phyloP scores from a whole-genome alignment of 2,888 invertebrate genomes.

The Pseudococcus viburni region DNA sequence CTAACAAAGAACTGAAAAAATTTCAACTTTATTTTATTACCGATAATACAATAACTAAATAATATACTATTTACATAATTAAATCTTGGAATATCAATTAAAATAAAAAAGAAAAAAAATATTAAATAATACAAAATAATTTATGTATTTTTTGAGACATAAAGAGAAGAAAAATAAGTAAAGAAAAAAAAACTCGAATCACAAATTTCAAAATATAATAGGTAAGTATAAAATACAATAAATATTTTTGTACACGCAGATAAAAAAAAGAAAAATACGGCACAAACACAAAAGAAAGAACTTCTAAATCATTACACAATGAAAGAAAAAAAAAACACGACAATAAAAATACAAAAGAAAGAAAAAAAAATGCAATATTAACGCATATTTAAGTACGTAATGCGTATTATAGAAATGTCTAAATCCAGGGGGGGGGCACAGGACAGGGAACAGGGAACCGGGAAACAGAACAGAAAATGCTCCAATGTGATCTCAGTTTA shows the following conservation, averaged over 20 bases:
- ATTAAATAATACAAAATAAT: constrained; percentile 44
- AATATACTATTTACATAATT: constrained; percentile 37
- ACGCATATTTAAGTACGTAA: constrained; percentile 65
- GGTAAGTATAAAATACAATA: constrained; percentile 43
- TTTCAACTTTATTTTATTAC: constrained; percentile 27
- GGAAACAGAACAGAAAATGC: background rate
- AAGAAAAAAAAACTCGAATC: constrained; percentile 18
- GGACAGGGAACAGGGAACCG: background rate
- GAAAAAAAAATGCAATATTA: constrained; percentile 60
- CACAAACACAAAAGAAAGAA: constrained; percentile 4
- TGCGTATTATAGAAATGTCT: constrained; percentile 54
- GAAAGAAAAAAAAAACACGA: constrained; percentile 46
- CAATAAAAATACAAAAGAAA: constrained; percentile 58
- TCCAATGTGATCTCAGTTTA: constrained; percentile 39
- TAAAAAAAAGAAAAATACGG: constrained; percentile 42
- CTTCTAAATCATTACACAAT: constrained; percentile 14
- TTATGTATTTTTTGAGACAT: constrained; percentile 44
- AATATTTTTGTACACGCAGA: constrained; percentile 57
- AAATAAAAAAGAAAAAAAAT: constrained; percentile 22
- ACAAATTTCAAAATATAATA: constrained; percentile 10
- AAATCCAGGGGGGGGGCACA: background rate
- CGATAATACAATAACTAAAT: constrained; percentile 32
- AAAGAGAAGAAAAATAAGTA: constrained; percentile 6
- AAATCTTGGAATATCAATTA: constrained; percentile 16
- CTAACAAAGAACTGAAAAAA: constrained; percentile 20